A percentile compares a stretch with the other conserved stretches of the same genome.
Conservation (phyloP, 1,140 invertebrate species). For the Bombyx mandarina region DNA sequence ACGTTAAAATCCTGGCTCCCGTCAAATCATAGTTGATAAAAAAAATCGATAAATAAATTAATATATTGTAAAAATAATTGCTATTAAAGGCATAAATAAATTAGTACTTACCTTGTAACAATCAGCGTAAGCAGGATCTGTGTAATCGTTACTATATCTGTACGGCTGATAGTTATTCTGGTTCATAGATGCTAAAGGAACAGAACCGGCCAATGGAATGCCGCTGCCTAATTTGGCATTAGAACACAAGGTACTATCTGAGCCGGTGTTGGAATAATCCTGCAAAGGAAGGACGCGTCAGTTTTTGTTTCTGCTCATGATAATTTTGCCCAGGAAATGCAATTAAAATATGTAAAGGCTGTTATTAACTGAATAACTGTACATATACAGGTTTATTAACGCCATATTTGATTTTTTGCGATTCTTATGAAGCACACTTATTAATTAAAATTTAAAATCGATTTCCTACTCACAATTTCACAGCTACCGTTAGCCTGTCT, state of each 20-base stretch:
- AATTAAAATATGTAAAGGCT: too few species aligned
- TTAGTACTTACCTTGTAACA: constrained; percentile 50
- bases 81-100: constrained; percentile 6
- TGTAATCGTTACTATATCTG: constrained; percentile 90
- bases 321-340: too few species aligned
- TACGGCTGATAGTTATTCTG: constrained; percentile 72
- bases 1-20: too few species aligned
- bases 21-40: neutral
- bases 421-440: too few species aligned
- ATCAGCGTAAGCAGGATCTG: constrained; percentile 82
- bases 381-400: too few species aligned
- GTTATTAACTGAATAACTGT: too few species aligned
- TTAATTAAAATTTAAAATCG: constrained; percentile 38
- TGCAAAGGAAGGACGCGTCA: constrained; percentile 20
- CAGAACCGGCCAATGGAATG: constrained; percentile 81
- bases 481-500: constrained; percentile 82
- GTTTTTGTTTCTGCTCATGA: too few species aligned
- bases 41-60: neutral
- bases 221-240: constrained; percentile 65
- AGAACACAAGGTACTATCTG: constrained; percentile 57
- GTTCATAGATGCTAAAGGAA: constrained; percentile 78
- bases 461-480: constrained; percentile 64
- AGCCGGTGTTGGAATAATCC: constrained; percentile 72
- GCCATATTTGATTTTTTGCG: too few species aligned
- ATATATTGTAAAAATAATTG: neutral